phyloP scores from a whole-genome alignment of 2,888 invertebrate species.

The Onchidella celtica region DNA sequence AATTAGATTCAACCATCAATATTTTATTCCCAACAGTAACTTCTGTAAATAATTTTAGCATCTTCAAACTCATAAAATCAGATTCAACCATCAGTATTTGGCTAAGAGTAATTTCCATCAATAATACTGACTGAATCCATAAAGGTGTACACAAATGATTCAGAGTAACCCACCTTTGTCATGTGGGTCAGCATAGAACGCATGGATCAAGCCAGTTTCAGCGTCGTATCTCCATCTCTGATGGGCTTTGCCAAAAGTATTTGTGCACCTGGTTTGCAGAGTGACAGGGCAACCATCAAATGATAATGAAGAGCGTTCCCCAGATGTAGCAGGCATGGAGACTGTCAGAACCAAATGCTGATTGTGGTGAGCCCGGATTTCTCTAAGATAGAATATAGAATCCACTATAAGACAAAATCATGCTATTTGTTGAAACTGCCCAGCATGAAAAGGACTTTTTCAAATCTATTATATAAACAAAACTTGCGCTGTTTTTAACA shows the following conservation, averaged over 20 bases:
- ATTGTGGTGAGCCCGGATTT: conserved; percentile 75
- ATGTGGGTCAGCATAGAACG: conserved; percentile 75
- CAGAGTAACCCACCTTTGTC: conserved; percentile 71
- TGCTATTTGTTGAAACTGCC: not conserved
- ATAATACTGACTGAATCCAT: too few relatives aligned
- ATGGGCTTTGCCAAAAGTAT: conserved; percentile 78
- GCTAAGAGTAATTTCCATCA: too few relatives aligned
- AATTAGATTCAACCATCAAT: too few relatives aligned
- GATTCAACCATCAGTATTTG: too few relatives aligned
- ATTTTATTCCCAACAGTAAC: too few relatives aligned
- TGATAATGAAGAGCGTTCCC: conserved; percentile 56
- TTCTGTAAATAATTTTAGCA: too few relatives aligned
- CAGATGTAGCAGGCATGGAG: conserved; percentile 67
- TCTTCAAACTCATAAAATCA: too few relatives aligned
- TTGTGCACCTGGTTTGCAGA: conserved; percentile 71
- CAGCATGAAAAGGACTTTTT: not conserved
- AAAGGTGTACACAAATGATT: too few relatives aligned
- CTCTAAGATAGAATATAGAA: conserved; percentile 59
- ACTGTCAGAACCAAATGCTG: conserved; percentile 76
- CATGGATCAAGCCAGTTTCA: conserved; percentile 74
- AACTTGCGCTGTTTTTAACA: too few relatives aligned
- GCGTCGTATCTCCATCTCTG: conserved; percentile 78
- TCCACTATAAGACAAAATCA: not conserved
- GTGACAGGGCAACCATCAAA: conserved; percentile 73
- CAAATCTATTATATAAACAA: too few relatives aligned